Evolutionary conservation across 2,797 vertebrate species (phyloP).

Genomic region (Spizella passerina): DNA sequence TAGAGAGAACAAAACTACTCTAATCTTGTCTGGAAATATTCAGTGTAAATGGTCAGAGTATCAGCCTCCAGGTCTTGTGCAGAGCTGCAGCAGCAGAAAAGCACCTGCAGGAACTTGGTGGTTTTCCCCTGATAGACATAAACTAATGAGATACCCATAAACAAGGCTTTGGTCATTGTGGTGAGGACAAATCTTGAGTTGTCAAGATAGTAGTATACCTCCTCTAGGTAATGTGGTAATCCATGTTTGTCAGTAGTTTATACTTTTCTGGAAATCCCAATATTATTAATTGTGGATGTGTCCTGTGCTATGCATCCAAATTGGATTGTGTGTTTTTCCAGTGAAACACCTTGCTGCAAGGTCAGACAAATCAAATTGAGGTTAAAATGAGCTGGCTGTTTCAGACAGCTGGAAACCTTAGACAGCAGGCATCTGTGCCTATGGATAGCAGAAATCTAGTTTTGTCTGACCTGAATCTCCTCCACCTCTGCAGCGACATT

Average conservation of each 20-base stretch:
- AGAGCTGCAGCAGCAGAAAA: not conserved
- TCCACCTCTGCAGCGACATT: not conserved
- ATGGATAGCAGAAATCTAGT: not conserved
- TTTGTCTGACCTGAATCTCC: not conserved
- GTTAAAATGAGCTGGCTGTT: not conserved
- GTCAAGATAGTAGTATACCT: not conserved
- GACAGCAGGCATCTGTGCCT: not conserved
- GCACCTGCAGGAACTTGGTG: not conserved
- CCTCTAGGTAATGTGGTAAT: not conserved
- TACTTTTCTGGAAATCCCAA: not conserved
- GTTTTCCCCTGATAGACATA: not conserved
- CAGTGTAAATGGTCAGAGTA: not conserved
- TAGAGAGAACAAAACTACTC: not conserved
- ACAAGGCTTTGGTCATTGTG: not conserved
- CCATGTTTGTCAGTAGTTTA: not conserved
- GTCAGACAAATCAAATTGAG: not conserved
- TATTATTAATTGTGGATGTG: not conserved
- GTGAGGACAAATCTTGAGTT: not conserved
- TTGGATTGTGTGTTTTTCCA: not conserved
- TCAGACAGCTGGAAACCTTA: not conserved
- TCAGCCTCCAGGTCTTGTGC: not conserved
- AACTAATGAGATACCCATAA: not conserved
- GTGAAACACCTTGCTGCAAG: slow-evolving; percentile 15
- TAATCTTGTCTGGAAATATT: not conserved
- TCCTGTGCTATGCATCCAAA: not conserved